phyloP scores from a whole-genome alignment of 2,113 vertebrate species.

The Centropus bengalensis region DNA sequence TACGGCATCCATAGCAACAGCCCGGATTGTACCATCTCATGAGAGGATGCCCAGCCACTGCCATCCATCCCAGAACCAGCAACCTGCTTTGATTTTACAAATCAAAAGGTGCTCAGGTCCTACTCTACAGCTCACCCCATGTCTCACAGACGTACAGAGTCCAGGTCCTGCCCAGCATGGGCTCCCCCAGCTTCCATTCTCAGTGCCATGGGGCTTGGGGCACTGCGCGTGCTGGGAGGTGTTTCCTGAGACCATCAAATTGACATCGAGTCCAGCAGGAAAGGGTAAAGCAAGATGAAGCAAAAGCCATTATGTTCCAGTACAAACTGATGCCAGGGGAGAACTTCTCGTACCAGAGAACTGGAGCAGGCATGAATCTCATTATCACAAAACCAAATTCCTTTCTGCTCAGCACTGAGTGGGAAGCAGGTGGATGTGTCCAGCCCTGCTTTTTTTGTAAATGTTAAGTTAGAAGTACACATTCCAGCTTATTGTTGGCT shows the following conservation, averaged over 20 bases:
- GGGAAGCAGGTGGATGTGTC: not conserved
- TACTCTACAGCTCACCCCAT: not conserved
- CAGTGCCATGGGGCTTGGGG: fast-evolving
- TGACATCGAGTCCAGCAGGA: not conserved
- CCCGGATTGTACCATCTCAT: not conserved
- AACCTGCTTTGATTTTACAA: not conserved
- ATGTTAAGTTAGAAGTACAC: not conserved
- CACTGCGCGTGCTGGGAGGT: fast-evolving
- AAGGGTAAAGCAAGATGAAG: not conserved
- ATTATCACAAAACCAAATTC: not conserved
- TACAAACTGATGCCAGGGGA: not conserved
- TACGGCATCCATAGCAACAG: constrained; percentile 11
- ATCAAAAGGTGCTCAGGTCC: not conserved
- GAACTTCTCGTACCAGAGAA: not conserved
- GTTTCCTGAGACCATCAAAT: fast-evolving
- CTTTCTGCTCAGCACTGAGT: not conserved
- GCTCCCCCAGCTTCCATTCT: not conserved
- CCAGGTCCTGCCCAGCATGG: fast-evolving
- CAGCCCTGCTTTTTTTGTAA: no score
- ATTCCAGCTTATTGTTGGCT: not conserved
- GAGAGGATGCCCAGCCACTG: not conserved
- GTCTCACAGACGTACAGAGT: fast-evolving
- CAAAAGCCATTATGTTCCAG: not conserved
- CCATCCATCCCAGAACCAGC: not conserved
- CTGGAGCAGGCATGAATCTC: not conserved